Conservation (phyloP, 2,888 invertebrate genomes). For the Ophion ellenae region DNA sequence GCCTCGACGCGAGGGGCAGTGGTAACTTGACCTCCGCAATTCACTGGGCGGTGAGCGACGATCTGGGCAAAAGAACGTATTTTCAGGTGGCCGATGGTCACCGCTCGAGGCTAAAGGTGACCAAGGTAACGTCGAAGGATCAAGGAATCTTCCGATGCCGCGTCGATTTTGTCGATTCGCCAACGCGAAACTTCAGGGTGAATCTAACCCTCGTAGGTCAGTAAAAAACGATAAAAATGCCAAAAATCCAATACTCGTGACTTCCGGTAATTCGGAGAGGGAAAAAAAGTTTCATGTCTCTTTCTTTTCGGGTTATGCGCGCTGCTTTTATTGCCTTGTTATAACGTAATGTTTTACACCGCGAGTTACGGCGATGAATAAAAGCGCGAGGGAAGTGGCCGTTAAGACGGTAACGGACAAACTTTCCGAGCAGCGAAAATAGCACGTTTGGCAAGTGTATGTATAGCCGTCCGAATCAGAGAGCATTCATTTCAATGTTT, state of each 20-base stretch:
- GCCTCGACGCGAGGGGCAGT: constrained; percentile 90
- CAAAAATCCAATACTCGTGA: neutral
- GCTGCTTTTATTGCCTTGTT: constrained; percentile 32
- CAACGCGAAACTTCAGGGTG: constrained; percentile 93
- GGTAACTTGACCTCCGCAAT: constrained; percentile 88
- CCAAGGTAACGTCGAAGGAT: constrained; percentile 89
- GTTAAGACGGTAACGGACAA: constrained; percentile 47
- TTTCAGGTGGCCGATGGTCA: constrained; percentile 89
- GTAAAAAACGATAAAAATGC: constrained; percentile 77
- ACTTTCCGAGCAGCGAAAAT: constrained; percentile 45
- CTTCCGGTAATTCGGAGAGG: constrained; percentile 7
- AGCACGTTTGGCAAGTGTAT: constrained; percentile 4
- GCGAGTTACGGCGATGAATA: constrained; percentile 8
- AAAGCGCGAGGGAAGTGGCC: constrained; percentile 42
- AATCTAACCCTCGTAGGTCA: constrained; percentile 95
- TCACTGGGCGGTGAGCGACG: constrained; percentile 92
- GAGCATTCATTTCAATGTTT: constrained; percentile 37
- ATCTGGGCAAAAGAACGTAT: constrained; percentile 90
- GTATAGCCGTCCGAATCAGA: neutral
- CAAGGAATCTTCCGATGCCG: constrained; percentile 94
- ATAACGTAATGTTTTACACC: constrained; percentile 27
- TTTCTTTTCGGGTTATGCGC: neutral
- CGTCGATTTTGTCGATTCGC: constrained; percentile 95
- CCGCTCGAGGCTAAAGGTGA: constrained; percentile 89
- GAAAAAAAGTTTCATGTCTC: constrained; percentile 17